Evolutionary conservation across 1,140 invertebrate genomes (phyloP), one percentile per base, ranked within the genome.

Genomic region (Vanessa tameamea): DNA sequence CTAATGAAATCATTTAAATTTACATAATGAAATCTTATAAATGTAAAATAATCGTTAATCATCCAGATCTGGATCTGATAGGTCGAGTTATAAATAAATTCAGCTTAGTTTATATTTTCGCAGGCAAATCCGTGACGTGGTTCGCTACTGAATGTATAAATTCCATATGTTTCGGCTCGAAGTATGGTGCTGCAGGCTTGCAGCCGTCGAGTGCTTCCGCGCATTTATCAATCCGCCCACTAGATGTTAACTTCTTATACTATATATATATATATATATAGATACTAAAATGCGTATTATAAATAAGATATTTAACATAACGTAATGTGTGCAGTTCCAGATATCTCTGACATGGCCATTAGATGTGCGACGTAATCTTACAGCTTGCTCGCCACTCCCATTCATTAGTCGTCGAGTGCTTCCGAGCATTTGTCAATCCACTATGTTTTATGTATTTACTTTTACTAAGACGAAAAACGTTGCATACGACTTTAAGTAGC

Each of bases 351-450:
- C n/a, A 51, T 15, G 57, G 26, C 57, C 31, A 59, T 23, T 37
- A 16, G 13, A 61, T 37, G 57, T 37, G 57, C 12, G n/a, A 15
- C 57, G 26, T 61, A 37, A 37, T 61, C 14, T 61, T 61, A 31
- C 4, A 16, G 26, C 11, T 31, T 51, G 48, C n/a, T 3, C 5
- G 55, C 20, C 55, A 57, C 20, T 15, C 55, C 63, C 81, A 88
- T 89, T 88, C 84, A 90, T 89, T 90, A 89, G 84, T 69, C 82
- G 83, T 68, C 78, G 86, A 90, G 87, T 90, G 87, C 84, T 89
- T 90, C 86, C 86, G 84, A 78, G 85, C 83, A 86, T 89, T 87
- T 89, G 85, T 89, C 87, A 90, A 86, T 87, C 86, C 77, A 80
- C 84, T 73, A 78, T 67, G 53, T 59, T 59, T 37, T 69, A 59